These are phyloP conservation scores for Sinohyriopsis cumingii DNA, from an alignment of 2,888 invertebrate species.

Conservation along the genomic window DNA sequence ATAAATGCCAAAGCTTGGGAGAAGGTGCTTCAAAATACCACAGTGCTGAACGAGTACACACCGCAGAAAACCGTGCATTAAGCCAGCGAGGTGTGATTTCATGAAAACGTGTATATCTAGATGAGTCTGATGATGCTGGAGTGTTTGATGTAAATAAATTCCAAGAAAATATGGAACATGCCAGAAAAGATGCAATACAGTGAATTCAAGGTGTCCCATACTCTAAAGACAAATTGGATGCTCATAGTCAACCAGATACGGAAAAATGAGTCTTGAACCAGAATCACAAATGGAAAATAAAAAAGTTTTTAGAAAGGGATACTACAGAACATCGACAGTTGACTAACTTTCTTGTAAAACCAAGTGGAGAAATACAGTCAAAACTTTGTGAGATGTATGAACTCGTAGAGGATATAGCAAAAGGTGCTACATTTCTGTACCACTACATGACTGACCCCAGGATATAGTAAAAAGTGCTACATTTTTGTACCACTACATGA, in stretches of 20 bases:
- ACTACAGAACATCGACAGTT: not conserved
- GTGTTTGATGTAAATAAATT: constrained; percentile 6
- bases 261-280: constrained; percentile 1
- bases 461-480: too few species aligned
- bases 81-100: constrained; percentile 13
- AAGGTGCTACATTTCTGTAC: not conserved
- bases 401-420: not conserved
- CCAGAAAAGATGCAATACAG: constrained; percentile 4
- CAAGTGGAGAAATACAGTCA: not conserved
- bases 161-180: constrained; percentile 14
- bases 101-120: not conserved
- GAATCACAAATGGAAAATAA: not conserved
- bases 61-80: constrained; percentile 11
- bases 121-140: too few species aligned
- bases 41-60: constrained; percentile 15
- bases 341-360: not conserved
- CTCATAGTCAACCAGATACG: not conserved
- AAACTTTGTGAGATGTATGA: constrained; percentile 1
- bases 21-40: constrained; percentile 14
- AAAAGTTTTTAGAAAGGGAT: not conserved
- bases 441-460: not conserved
- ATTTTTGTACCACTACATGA: too few species aligned
- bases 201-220: not conserved
- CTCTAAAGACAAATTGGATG: not conserved
- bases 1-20: constrained; percentile 7